Conservation (phyloP, 2,888 invertebrate species). For the Aethes cnicana region DNA sequence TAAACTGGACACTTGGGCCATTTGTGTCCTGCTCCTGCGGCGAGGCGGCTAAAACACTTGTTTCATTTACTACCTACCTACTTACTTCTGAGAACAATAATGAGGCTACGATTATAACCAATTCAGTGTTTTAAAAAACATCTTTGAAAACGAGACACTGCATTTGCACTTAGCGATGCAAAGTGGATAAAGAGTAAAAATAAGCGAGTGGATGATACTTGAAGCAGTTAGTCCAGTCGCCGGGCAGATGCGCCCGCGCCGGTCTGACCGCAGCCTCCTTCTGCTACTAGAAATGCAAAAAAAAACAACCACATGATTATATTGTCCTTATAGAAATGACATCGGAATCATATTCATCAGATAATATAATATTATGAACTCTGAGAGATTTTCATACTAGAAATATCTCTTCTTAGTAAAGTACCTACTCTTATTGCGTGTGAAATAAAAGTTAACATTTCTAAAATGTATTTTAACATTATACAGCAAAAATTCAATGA, state of each 20-base stretch:
- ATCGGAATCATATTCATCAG: too few species aligned
- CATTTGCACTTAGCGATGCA: constrained; percentile 70
- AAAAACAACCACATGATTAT: too few species aligned
- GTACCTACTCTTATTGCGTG: too few species aligned
- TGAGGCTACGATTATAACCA: constrained; percentile 58
- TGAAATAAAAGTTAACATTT: too few species aligned
- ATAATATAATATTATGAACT: too few species aligned
- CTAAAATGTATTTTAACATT: too few species aligned
- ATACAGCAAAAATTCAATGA: too few species aligned
- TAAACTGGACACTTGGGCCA: constrained; percentile 23
- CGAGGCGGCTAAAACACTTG: constrained; percentile 18
- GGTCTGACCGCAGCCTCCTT: constrained; percentile 12
- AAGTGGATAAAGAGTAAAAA: constrained; percentile 55
- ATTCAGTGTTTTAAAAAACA: constrained; percentile 66
- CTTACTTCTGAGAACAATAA: constrained; percentile 48
- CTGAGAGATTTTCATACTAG: too few species aligned
- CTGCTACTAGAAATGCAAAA: constrained; percentile 14
- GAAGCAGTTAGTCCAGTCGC: constrained; percentile 54
- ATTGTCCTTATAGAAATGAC: too few species aligned
- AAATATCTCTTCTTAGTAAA: too few species aligned
- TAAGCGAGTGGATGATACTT: constrained; percentile 49
- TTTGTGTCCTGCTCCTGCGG: constrained; percentile 19
- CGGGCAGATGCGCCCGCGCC: constrained; percentile 39
- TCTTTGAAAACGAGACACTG: constrained; percentile 73
- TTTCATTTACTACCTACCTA: constrained; percentile 25